These are phyloP conservation scores for Umimayanthus chanpuru DNA, from an alignment of 92 coral and sea anemone species.

Conservation along the genomic window DNA sequence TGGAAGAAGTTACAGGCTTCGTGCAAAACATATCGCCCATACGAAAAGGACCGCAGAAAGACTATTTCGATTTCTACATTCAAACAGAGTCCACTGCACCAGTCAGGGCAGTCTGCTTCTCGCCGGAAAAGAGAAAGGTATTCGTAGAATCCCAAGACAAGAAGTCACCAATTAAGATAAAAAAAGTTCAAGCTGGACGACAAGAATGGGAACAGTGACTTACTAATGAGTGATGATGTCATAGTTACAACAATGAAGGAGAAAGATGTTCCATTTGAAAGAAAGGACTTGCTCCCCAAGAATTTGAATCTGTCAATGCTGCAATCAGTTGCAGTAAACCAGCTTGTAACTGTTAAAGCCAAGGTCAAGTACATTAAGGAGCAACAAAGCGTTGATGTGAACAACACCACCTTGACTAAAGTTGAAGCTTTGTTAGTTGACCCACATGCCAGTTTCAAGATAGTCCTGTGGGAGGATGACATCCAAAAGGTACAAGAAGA, in stretches of 20 bases:
- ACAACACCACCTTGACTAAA: neutral
- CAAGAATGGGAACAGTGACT: constrained; percentile 13
- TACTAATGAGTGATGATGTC: constrained; percentile 25
- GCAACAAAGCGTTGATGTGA: constrained; percentile 9
- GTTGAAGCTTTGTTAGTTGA: constrained; percentile 24
- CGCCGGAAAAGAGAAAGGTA: constrained; percentile 39
- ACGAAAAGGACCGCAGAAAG: constrained; percentile 36
- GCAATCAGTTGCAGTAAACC: constrained; percentile 21
- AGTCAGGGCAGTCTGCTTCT: constrained; percentile 45
- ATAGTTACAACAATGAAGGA: neutral
- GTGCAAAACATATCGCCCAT: constrained; percentile 50
- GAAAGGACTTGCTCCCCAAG: constrained; percentile 23
- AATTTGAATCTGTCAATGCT: constrained; percentile 32
- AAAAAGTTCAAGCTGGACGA: constrained; percentile 23
- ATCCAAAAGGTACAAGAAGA: constrained; percentile 4
- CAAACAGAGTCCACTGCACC: constrained; percentile 12
- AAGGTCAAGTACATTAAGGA: too few relatives aligned
- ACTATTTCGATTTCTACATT: constrained; percentile 36
- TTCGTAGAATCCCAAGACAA: constrained; percentile 8
- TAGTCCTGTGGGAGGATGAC: constrained; percentile 47
- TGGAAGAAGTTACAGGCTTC: constrained; percentile 43
- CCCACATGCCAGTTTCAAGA: constrained; percentile 15
- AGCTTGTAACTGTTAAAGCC: constrained; percentile 36
- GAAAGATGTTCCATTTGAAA: constrained; percentile 31
- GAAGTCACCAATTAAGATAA: constrained; percentile 24